These are phyloP conservation scores for Cirrhinus molitorella DNA, from an alignment of 2,797 vertebrate species.

Conservation along the genomic window DNA sequence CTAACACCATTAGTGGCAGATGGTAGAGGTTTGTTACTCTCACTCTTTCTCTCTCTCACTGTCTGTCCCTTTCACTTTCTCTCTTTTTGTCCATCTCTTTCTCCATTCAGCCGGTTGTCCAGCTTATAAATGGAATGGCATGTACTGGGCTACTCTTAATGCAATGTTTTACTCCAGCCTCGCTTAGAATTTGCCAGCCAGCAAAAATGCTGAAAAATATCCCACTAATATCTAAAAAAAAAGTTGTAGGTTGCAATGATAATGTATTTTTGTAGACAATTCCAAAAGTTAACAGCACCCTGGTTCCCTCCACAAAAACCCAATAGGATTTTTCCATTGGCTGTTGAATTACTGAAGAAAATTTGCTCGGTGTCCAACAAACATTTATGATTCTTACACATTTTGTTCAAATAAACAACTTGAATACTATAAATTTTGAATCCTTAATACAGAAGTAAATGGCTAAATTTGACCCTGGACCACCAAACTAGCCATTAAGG, in stretches of 20 bases:
- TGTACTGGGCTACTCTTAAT: slow-evolving; percentile 70
- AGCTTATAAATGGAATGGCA: slow-evolving; percentile 69
- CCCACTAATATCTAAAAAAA: slow-evolving; percentile 58
- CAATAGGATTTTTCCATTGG: background rate
- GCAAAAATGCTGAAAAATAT: slow-evolving; percentile 66
- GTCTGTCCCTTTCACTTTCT: slow-evolving; percentile 49
- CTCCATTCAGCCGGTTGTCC: slow-evolving; percentile 27
- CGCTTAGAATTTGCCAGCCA: slow-evolving; percentile 68
- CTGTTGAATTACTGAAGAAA: background rate
- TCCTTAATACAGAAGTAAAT: background rate
- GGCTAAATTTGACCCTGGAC: too few species aligned
- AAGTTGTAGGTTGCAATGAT: background rate
- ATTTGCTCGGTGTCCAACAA: background rate
- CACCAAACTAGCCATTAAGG: too few species aligned
- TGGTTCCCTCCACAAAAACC: too few species aligned
- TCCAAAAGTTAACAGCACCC: background rate
- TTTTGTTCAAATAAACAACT: background rate
- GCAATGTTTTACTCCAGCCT: slow-evolving; percentile 57
- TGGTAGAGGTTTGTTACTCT: slow-evolving; percentile 51
- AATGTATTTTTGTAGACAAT: background rate
- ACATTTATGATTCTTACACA: background rate
- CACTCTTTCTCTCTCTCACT: slow-evolving; percentile 40
- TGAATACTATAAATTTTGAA: background rate
- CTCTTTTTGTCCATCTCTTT: slow-evolving; percentile 36
- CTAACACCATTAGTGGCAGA: slow-evolving; percentile 69